These are phyloP conservation scores for Cepaea nemoralis DNA, from an alignment of 1,140 invertebrate species.

Conservation along the genomic window DNA sequence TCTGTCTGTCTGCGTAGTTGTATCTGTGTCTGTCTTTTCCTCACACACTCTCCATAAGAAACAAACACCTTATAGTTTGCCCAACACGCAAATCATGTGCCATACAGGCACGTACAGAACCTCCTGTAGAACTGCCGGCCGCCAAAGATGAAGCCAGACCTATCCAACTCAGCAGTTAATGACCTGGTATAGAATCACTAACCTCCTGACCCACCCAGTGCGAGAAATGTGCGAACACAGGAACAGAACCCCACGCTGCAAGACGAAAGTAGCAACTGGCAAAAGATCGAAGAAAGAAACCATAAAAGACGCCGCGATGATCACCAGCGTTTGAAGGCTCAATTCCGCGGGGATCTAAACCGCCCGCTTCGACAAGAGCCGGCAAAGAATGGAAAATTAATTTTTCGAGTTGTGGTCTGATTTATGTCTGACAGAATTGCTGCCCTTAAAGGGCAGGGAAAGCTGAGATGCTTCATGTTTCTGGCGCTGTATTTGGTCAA, in stretches of 20 bases:
- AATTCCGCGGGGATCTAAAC: constrained; percentile 27
- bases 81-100: no score
- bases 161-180: not conserved
- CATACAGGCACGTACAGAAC: no score
- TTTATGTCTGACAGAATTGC: constrained; percentile 22
- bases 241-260: not conserved
- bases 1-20: no score
- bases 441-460: not conserved
- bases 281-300: constrained; percentile 1
- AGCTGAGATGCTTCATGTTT: not conserved
- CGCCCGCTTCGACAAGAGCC: constrained; percentile 29
- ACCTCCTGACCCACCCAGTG: not conserved
- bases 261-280: not conserved
- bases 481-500: no score
- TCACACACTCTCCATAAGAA: no score
- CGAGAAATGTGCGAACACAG: not conserved
- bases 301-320: constrained; percentile 32
- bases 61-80: no score
- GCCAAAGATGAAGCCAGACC: not conserved
- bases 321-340: constrained; percentile 22
- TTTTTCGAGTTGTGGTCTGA: constrained; percentile 38
- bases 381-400: constrained; percentile 41
- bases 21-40: no score
- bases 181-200: not conserved
- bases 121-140: no score